These are phyloP conservation scores for Meiosimyza decipiens DNA, from an alignment of 2,888 invertebrate genomes.

Conservation along the genomic window DNA sequence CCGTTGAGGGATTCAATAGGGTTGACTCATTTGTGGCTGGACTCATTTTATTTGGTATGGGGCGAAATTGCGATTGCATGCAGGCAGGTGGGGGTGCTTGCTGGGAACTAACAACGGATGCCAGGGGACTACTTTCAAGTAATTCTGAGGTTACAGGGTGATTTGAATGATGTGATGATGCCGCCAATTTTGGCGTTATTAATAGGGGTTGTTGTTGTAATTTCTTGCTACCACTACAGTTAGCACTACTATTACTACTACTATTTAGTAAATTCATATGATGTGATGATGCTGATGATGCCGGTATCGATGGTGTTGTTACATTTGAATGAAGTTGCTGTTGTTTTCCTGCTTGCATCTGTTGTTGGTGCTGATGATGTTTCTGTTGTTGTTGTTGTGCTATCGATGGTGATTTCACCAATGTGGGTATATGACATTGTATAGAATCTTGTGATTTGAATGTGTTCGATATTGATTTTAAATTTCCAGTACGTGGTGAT, in stretches of 20 bases:
- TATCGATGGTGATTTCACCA: constrained; percentile 64
- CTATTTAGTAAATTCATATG: constrained; percentile 37
- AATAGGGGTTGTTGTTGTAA: constrained; percentile 56
- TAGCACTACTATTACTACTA: constrained; percentile 54
- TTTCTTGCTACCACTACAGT: constrained; percentile 49
- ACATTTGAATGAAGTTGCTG: constrained; percentile 28
- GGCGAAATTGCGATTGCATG: constrained; percentile 67
- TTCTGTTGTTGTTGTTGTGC: constrained; percentile 61
- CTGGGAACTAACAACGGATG: constrained; percentile 53
- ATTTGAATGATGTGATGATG: constrained; percentile 16
- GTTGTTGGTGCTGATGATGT: constrained; percentile 50
- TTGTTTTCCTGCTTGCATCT: constrained; percentile 34
- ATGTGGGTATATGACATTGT: constrained; percentile 66
- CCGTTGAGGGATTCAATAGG: constrained; percentile 63
- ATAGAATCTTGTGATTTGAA: constrained; percentile 67
- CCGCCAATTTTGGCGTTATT: constrained; percentile 60
- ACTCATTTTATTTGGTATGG: constrained; percentile 67
- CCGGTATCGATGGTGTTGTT: constrained; percentile 36
- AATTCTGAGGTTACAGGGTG: constrained; percentile 47
- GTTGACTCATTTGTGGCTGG: constrained; percentile 49
- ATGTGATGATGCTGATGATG: constrained; percentile 18
- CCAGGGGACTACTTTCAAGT: constrained; percentile 60
- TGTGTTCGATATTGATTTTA: constrained; percentile 65
- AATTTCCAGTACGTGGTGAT: constrained; percentile 66
- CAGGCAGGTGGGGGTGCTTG: constrained; percentile 61